Base-by-base conservation (phyloP, 2,113 vertebrate genomes). In the Cottus gobio region DNA sequence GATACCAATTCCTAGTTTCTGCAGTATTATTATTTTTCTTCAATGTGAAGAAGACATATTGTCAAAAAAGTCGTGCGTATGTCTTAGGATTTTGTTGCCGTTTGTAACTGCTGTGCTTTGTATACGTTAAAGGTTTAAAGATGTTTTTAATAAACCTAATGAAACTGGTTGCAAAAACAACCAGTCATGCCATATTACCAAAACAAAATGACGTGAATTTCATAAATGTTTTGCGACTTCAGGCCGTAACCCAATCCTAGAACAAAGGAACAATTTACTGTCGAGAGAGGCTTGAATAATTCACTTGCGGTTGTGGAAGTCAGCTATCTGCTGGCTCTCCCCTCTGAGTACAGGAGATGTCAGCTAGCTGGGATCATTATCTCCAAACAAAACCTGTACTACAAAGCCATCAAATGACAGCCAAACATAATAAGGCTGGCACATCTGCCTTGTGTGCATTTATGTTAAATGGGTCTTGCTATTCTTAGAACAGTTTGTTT, bases 401-500 rank as follows among this genome's bases (percentile, higher is more conserved):
- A 77, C 64, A 85, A 80, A 87, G 83, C 75, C 66, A 71, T 70
- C 54, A 69, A 87, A 71, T 73, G 84, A 85, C 77, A 83, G 82
- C 82, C 61, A 61, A 62, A 77, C 46, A 85, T 61, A 87, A 87
- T 65, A 70, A 78, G 79, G 67, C 65, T 31, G 30, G 44, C 13
- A 22, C 24, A 68, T 84, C 67, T 85, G 87, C 88, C 73, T 82
- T 54, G 67, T 85, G 71, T 72, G 87, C 75, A 44, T 85, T 93
- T 87, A 83, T 72, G 73, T 78, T 86, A 82, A 87, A 84, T 77
- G 58, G 73, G 37, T 80, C 57, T 58, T 5, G 72, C 81, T 91
- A 87, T 91, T 91, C 61, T 88, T 91, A 87, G 88, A 87, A 74
- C 65, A 39, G 36, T 76, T 77, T 81, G 79, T 90, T 88, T 88